These are phyloP conservation scores for Zoanthus solanderi DNA, from an alignment of 92 coral and sea anemone genomes.

Conservation along the genomic window DNA sequence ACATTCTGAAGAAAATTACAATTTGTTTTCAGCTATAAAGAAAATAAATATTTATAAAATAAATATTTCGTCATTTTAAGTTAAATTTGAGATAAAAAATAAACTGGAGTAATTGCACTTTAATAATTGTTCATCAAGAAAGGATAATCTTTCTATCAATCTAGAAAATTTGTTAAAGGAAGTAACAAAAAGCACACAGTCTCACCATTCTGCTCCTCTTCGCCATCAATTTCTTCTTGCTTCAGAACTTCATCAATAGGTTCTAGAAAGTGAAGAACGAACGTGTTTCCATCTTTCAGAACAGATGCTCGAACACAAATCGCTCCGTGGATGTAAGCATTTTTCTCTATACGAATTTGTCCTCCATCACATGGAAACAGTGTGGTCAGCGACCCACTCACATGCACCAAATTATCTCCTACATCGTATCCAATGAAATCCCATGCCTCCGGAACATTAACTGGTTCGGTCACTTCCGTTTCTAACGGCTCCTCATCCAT, in stretches of 20 bases:
- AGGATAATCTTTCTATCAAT: not conserved
- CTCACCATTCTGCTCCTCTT: constrained; percentile 42
- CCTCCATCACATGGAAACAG: constrained; percentile 97
- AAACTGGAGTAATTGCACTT: no score
- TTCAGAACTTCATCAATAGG: constrained; percentile 82
- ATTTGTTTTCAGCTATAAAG: no score
- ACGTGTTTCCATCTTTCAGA: constrained; percentile 88
- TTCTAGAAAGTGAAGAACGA: constrained; percentile 87
- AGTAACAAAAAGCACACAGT: not conserved
- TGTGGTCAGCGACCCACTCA: constrained; percentile 87
- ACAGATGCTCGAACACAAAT: constrained; percentile 82
- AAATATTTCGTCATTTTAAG: no score
- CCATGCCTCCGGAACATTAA: constrained; percentile 67
- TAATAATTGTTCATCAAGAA: no score
- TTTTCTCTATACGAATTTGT: constrained; percentile 84
- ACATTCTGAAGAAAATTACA: no score
- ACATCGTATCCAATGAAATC: constrained; percentile 97
- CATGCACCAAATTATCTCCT: constrained; percentile 93
- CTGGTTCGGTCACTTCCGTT: constrained; percentile 52
- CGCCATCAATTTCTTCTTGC: constrained; percentile 67
- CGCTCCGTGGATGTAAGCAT: constrained; percentile 82
- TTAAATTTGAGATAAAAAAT: no score
- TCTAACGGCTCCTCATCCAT: constrained; percentile 70
- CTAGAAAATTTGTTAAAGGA: not conserved
- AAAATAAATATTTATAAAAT: no score